Percentiles rank a stretch among this genome's conserved stretches.
These are phyloP conservation scores for Papilio protenor DNA, from an alignment of 2,888 invertebrate species.

Conservation along the genomic window DNA sequence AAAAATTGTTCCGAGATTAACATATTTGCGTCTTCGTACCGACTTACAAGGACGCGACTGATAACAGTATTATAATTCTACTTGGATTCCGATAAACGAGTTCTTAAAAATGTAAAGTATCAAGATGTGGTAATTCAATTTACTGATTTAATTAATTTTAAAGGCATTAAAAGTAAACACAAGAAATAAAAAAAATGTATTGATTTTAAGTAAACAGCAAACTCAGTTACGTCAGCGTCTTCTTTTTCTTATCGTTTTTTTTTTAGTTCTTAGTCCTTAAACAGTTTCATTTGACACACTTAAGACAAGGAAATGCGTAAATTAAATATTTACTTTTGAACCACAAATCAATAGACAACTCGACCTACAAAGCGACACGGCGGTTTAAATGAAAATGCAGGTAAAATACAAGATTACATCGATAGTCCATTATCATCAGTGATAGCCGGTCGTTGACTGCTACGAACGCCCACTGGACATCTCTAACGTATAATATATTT, in stretches of 20 bases:
- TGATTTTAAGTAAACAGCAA: not conserved
- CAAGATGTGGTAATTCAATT: not conserved
- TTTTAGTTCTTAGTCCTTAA: constrained; percentile 22
- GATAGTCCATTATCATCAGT: constrained; percentile 58
- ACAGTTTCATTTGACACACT: constrained; percentile 39
- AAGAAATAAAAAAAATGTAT: not conserved
- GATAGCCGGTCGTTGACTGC: constrained; percentile 63
- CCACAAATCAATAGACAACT: constrained; percentile 40
- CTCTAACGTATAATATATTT: constrained; percentile 5
- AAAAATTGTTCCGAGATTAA: constrained; percentile 48
- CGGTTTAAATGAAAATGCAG: constrained; percentile 55
- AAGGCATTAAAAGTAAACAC: not conserved
- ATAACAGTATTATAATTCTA: constrained; percentile 48
- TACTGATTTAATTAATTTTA: not conserved
- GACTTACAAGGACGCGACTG: constrained; percentile 50
- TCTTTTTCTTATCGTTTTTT: constrained; percentile 16
- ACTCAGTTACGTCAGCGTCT: not conserved
- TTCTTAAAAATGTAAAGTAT: constrained; percentile 16
- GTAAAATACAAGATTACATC: constrained; percentile 59
- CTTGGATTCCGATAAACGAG: constrained; percentile 39
- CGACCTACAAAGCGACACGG: constrained; percentile 43
- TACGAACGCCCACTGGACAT: constrained; percentile 37
- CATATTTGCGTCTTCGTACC: constrained; percentile 51
- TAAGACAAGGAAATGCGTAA: constrained; percentile 36
- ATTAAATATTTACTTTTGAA: constrained; percentile 42